Base-by-base conservation (phyloP, 1,140 invertebrate species). In the Ectropis grisescens region DNA sequence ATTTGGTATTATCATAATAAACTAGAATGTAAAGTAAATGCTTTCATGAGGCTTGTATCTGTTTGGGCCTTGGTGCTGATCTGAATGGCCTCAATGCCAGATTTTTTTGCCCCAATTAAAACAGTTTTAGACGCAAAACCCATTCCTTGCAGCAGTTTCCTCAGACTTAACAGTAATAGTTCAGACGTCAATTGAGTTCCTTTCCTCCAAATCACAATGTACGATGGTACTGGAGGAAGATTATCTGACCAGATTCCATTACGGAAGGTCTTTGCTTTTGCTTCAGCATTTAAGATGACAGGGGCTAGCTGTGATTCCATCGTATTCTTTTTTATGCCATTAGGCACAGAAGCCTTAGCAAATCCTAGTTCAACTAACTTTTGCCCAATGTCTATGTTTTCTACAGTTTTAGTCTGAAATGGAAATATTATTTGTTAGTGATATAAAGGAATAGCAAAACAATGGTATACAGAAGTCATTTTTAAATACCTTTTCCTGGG, bases 321-420 rank as follows among this genome's bases (percentile, higher is more conserved):
- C n/a, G 59, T 69, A 25, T 78, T 66, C 43, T 81, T 81, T 41
- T 60, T 39, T 13, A 78, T 50, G 13, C 43, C 39, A 32, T 50
- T 37, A 3, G 76, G 71, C 0, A 81, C 49, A 29, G 58, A 68
- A 3, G 65, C 60, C 50, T 69, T 65, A 24, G 76, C 76, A 58
- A 69, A 81, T 10, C 76, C 76, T 34, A 81, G 69, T 42, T 81
- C 69, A 8, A 81, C 64, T 29, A 81, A 41, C 36, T 69, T 76
- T 41, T 78, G 54, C 26, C 67, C 76, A 46, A 81, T 39, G 41
- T 81, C 71, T 27, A 81, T 44, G 14, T 59, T 81, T 42, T 81
- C 72, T 16, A 60, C 44, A 19, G 57, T 53, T 47, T 78, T 81
- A 23, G 47, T 50, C 76, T 81, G 50, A 16, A 74, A 19, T 33